These are phyloP conservation scores for Lordiphosa stackelbergi DNA, from an alignment of 1,140 invertebrate genomes.

Conservation along the genomic window DNA sequence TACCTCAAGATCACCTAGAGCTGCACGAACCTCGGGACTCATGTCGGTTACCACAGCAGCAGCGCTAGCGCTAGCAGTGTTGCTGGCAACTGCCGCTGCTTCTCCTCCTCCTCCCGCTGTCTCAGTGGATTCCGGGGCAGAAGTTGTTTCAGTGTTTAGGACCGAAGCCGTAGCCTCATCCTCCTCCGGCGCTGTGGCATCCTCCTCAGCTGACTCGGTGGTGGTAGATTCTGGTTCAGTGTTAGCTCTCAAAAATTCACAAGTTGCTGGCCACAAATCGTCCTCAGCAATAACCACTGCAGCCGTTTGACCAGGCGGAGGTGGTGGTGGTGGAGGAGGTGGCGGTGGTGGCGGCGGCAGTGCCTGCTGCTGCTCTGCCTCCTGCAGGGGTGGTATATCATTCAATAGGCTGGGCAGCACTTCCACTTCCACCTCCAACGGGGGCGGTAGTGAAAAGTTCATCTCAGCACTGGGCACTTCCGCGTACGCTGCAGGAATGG, in stretches of 20 bases:
- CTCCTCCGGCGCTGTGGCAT: neutral
- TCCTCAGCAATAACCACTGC: neutral
- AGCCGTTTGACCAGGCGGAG: neutral
- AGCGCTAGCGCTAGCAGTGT: neutral
- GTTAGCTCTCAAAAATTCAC: too few relatives aligned
- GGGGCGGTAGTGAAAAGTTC: constrained; percentile 21
- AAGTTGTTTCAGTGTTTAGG: neutral
- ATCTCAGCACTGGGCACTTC: neutral
- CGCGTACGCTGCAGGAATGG: neutral
- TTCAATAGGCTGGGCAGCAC: constrained; percentile 24
- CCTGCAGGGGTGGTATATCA: constrained; percentile 6
- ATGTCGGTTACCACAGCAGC: constrained; percentile 51
- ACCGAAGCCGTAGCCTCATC: neutral
- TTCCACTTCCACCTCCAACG: constrained; percentile 40
- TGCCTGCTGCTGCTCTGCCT: constrained; percentile 12
- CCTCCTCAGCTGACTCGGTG: neutral
- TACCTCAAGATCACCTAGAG: constrained; percentile 81
- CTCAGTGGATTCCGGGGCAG: neutral
- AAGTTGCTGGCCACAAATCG: constrained; percentile 2
- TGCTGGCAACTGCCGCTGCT: constrained; percentile 1
- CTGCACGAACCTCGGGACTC: constrained; percentile 70
- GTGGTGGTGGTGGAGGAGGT: constrained; percentile 3
- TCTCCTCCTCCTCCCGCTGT: constrained; percentile 1
- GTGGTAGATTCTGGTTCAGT: neutral
- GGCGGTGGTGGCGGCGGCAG: constrained; percentile 19